Conservation (phyloP, 2,113 vertebrate genomes). For the Acrocephalus kingi region DNA sequence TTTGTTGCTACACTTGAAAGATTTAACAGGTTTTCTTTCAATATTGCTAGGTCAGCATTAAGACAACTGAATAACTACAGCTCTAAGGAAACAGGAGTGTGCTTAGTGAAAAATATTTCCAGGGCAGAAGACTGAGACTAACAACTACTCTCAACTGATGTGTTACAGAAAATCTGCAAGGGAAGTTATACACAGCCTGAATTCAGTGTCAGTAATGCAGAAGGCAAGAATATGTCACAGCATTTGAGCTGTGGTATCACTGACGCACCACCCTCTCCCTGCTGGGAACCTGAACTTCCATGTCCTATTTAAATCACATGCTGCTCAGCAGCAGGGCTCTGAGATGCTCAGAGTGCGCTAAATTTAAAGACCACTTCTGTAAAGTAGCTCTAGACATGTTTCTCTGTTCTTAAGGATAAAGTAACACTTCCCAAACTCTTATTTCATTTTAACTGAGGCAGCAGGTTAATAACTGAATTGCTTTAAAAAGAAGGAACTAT, state of each 20-base stretch:
- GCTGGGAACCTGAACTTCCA: neutral
- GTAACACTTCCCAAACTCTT: neutral
- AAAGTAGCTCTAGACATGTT: neutral
- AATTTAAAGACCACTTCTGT: neutral
- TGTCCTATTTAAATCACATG: neutral
- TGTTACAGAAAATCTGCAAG: neutral
- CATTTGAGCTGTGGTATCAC: neutral
- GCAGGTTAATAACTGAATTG: neutral
- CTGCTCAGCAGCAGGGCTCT: neutral
- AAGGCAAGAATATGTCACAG: neutral
- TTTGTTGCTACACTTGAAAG: neutral
- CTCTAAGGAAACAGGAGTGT: neutral
- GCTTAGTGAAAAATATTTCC: neutral
- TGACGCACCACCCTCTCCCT: neutral
- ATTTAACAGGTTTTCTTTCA: neutral
- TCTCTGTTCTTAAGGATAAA: neutral
- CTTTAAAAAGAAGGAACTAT: neutral
- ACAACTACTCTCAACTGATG: neutral
- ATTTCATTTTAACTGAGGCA: neutral
- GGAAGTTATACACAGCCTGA: neutral
- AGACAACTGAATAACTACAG: accelerated
- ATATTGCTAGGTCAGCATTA: neutral
- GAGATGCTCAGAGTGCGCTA: neutral
- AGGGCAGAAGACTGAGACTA: neutral
- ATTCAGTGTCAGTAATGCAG: neutral